Evolutionary conservation across 2,797 vertebrate species (phyloP).

Genomic region (Chrosomus eos): DNA sequence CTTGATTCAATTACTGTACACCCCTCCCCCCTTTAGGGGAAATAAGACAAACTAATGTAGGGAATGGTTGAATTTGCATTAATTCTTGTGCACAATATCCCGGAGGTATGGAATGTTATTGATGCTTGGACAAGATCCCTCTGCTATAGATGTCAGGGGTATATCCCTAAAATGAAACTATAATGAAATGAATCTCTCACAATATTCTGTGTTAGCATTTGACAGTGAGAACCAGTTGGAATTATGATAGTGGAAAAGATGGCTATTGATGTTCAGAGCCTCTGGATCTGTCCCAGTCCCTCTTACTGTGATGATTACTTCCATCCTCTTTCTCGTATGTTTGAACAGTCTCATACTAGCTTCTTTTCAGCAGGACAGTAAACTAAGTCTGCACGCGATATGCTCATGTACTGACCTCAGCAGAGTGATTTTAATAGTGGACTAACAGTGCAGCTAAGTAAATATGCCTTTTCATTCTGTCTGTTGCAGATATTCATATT

Average conservation of each 20-base stretch:
- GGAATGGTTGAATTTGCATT: neutral
- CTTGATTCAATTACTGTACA: neutral
- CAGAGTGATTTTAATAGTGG: conserved; percentile 51
- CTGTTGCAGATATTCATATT: conserved; percentile 29
- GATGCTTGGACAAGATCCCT: neutral
- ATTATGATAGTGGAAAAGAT: conserved; percentile 64
- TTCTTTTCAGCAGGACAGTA: conserved; percentile 62
- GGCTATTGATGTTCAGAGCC: conserved; percentile 68
- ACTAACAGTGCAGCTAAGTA: conserved; percentile 49
- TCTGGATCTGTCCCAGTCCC: conserved; percentile 70
- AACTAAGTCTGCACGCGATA: conserved; percentile 27
- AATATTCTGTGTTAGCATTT: neutral
- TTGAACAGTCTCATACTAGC: conserved; percentile 55
- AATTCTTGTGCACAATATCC: neutral
- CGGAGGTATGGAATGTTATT: neutral
- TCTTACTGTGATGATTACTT: conserved; percentile 74
- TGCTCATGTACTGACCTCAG: conserved; percentile 24
- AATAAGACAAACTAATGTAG: neutral
- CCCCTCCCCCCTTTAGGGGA: too few species aligned
- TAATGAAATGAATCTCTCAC: neutral
- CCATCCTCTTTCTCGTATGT: conserved; percentile 65
- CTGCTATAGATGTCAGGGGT: neutral
- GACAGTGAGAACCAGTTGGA: neutral
- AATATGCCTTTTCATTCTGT: conserved; percentile 50
- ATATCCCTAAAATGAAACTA: neutral